These are phyloP conservation scores for Cotesia glomerata DNA, from an alignment of 1,140 invertebrate genomes.

Conservation along the genomic window DNA sequence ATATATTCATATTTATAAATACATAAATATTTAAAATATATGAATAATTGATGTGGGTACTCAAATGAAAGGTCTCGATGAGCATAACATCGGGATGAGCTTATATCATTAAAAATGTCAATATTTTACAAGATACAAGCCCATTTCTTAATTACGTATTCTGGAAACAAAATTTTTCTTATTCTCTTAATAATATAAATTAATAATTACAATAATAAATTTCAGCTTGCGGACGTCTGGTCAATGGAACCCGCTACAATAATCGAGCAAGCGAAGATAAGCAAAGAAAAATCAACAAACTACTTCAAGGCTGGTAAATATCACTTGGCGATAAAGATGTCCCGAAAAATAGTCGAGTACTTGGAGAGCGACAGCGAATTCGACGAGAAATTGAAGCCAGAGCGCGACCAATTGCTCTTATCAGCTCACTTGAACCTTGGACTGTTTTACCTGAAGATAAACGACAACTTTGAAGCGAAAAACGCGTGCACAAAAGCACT, in stretches of 20 bases:
- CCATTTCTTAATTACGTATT: too few relatives aligned
- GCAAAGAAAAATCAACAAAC: slow-evolving; percentile 89
- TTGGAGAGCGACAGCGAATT: slow-evolving; percentile 61
- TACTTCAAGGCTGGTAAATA: slow-evolving; percentile 88
- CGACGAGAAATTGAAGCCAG: slow-evolving; percentile 42
- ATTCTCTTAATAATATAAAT: slow-evolving; percentile 5
- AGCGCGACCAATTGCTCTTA: slow-evolving; percentile 71
- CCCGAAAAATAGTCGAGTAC: slow-evolving; percentile 72
- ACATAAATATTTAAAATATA: too few relatives aligned
- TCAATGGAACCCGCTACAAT: slow-evolving; percentile 79
- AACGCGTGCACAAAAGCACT: slow-evolving; percentile 76
- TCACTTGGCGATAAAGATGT: slow-evolving; percentile 85
- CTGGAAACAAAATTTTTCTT: too few relatives aligned
- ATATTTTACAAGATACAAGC: too few relatives aligned
- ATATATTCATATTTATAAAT: too few relatives aligned
- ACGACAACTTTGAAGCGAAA: slow-evolving; percentile 76
- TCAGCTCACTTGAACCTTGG: slow-evolving; percentile 85
- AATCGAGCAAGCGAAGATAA: slow-evolving; percentile 79
- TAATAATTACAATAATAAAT: slow-evolving; percentile 20
- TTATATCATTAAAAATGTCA: too few relatives aligned
- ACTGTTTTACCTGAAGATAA: slow-evolving; percentile 83
- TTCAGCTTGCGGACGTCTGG: slow-evolving; percentile 78
- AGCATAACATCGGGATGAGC: too few relatives aligned
- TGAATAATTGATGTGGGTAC: too few relatives aligned
- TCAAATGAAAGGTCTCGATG: too few relatives aligned